A percentile compares a stretch with the other conserved stretches of the same genome.
Conservation (phyloP, 1,140 invertebrate genomes). For the Oryzaephilus surinamensis region DNA sequence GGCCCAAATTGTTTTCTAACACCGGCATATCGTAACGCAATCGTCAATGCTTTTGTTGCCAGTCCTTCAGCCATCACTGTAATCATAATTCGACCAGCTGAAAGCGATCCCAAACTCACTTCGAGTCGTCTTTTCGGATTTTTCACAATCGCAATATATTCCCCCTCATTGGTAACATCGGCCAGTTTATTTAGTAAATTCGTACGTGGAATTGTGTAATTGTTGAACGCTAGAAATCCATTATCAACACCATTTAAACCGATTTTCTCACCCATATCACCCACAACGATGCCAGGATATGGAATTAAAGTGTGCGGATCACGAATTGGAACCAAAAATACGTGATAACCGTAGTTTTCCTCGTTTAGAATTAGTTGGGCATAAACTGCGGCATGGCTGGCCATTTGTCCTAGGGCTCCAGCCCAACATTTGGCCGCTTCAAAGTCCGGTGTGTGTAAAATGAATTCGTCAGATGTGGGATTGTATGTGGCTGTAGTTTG, state of each 20-base stretch:
- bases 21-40: constrained; percentile 83
- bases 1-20: constrained; percentile 71
- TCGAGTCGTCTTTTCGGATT: constrained; percentile 69
- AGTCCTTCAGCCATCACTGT: constrained; percentile 46
- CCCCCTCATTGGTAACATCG: constrained; percentile 74
- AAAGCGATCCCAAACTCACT: constrained; percentile 74
- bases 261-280: constrained; percentile 82
- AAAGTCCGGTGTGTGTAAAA: constrained; percentile 84
- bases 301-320: constrained; percentile 61
- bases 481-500: constrained; percentile 87
- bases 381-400: constrained; percentile 79
- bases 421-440: constrained; percentile 94
- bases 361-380: constrained; percentile 74
- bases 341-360: constrained; percentile 71
- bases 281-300: constrained; percentile 56
- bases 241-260: constrained; percentile 85
- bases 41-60: constrained; percentile 63
- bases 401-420: constrained; percentile 76
- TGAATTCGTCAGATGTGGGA: constrained; percentile 60
- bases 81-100: constrained; percentile 66
- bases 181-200: constrained; percentile 78
- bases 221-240: constrained; percentile 80
- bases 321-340: constrained; percentile 74
- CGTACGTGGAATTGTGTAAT: constrained; percentile 72
- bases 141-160: constrained; percentile 67